A percentile compares a stretch with the other conserved stretches of the same genome.
Evolutionary conservation across 2,888 invertebrate species (phyloP).

Genomic region (Folsomia candida): DNA sequence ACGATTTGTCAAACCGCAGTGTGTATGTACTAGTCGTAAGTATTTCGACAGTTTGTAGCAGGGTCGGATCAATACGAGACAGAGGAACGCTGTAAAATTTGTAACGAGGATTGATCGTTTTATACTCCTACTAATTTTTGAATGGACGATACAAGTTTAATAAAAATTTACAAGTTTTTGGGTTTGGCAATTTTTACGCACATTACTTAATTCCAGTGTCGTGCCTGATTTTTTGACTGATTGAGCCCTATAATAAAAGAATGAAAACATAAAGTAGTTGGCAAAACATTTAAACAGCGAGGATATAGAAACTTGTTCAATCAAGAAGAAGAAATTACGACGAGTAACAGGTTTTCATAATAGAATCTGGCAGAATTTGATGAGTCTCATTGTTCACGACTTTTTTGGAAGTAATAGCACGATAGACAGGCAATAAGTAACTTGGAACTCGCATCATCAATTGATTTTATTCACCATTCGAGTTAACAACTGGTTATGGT

Average conservation of each 20-base stretch:
- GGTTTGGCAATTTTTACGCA: too few species aligned
- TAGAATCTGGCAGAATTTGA: not conserved
- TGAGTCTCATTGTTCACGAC: not conserved
- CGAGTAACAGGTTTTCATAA: not conserved
- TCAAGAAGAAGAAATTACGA: not conserved
- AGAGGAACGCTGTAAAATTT: too few species aligned
- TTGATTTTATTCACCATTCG: not conserved
- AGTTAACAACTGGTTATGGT: not conserved
- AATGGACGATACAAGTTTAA: too few species aligned
- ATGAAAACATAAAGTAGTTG: not conserved
- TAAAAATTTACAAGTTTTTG: too few species aligned
- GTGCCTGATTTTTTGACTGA: not conserved
- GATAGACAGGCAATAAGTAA: too few species aligned
- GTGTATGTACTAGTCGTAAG: too few species aligned
- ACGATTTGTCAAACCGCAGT: not conserved
- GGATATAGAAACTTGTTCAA: conserved; percentile 1
- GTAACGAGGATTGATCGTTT: not conserved
- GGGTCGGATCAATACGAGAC: too few species aligned
- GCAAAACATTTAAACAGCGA: not conserved
- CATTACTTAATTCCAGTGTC: not conserved
- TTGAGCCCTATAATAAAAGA: not conserved
- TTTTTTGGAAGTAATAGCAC: not conserved
- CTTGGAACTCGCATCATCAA: conserved; percentile 11
- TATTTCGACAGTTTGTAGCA: too few species aligned
- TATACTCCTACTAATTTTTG: too few species aligned